Base-by-base conservation (phyloP, 1,140 invertebrate species). In the Zaprionus ornatus region DNA sequence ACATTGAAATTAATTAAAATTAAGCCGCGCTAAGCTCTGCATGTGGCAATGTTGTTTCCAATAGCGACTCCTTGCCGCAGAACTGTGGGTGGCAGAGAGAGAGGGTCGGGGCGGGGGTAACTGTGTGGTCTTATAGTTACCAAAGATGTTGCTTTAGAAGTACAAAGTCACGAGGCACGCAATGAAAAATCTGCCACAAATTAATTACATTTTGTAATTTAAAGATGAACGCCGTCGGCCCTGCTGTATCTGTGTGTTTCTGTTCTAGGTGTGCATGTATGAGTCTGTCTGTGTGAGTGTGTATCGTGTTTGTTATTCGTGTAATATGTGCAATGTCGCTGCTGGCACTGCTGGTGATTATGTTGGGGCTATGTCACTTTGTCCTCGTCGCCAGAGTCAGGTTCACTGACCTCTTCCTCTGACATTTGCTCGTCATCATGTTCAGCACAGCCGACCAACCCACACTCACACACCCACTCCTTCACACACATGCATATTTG, bases 1-100 rank as follows among this genome's bases (percentile, higher is more conserved):
- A 64, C 67, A 80, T 87, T 83, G 68, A 88, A 87, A 87, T 88
- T 87, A 87, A 87, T 87, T 83, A 84, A 88, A 88, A 87, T 87
- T 78, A 83, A 87, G 76, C 74, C 61, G 72, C 54, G 54, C 50
- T 23, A 71, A 60, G 50, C 54, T 25, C 37, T 61, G 64, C 59
- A 68, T 57, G 68, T 61, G 63, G 48, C 37, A 52, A 35, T 67
- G 56, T 32, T 76, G 77, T 62, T 69, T n/a, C 52, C 32, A 74
- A 67, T 74, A 55, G 50, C 65, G 78, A 77, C 69, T 45, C n/a
- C 59, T 52, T 74, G 56, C 64, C 78, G 70, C 67, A 69, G 55
- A 42, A 74, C 80, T 57, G 60, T 77, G 72, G 57, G 50, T 4
- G 45, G 45, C 10, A 23, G 3, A 10, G 45, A 3, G n/a, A 45